phyloP scores from a whole-genome alignment of 2,113 vertebrate species.

The Globicephala melas region DNA sequence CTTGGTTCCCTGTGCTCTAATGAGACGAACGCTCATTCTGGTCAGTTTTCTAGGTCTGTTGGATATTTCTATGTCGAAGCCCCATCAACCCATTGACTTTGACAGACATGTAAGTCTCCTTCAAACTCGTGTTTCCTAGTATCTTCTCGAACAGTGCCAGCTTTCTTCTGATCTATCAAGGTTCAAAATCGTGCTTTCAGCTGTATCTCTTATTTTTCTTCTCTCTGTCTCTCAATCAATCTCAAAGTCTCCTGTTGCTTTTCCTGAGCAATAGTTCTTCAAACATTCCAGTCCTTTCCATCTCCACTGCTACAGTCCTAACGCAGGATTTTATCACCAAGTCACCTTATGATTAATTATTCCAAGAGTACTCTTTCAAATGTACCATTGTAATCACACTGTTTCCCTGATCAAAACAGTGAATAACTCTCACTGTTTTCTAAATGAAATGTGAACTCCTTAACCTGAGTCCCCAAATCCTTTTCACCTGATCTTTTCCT shows the following conservation, averaged over 20 bases:
- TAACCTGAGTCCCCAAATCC: neutral
- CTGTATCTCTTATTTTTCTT: neutral
- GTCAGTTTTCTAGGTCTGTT: neutral
- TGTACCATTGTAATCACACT: neutral
- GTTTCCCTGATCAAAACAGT: neutral
- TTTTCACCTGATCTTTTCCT: neutral
- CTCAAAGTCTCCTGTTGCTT: neutral
- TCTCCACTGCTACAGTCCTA: rapidly evolving
- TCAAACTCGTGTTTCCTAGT: neutral
- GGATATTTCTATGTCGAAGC: neutral
- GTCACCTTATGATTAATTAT: neutral
- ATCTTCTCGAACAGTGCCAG: neutral
- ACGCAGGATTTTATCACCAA: neutral
- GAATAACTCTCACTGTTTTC: neutral
- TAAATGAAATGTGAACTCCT: neutral
- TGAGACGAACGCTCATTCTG: neutral
- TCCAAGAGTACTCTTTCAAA: neutral
- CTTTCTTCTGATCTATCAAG: neutral
- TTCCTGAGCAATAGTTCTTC: neutral
- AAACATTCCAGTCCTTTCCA: rapidly evolving
- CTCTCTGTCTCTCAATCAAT: neutral
- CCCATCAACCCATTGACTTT: neutral
- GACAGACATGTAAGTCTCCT: neutral
- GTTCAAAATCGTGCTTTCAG: neutral
- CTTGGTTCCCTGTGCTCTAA: neutral